Base-by-base conservation (phyloP, 2,888 invertebrate genomes). In the Hydraecia micacea region DNA sequence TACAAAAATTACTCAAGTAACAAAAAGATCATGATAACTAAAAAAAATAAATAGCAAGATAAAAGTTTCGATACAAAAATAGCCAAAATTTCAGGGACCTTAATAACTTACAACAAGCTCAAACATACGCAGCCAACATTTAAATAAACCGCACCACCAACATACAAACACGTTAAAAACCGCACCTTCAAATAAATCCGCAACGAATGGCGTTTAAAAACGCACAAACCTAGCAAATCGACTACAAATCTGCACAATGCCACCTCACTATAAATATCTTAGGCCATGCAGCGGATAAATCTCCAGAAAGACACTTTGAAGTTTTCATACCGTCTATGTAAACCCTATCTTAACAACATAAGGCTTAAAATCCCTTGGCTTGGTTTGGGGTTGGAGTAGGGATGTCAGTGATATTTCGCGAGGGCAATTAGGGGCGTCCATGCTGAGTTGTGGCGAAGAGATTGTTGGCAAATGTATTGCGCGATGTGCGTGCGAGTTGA, bases 201-300 rank as follows among this genome's bases (percentile, higher is more conserved):
- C 55, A 79, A 69, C 67, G 67, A 80, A 80, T 77, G 74, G 77
- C 78, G 73, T 81, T 79, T 73, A 83, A 87, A 87, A 86, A 85
- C 84, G 85, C 86, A 88, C 83, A 84, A 87, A 87, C 84, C 88
- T 89, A 89, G 90, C 91, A 92, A 92, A 93, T 92, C 90, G 92
- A 89, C 90, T 92, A 95, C 94, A 95, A 94, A 95, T 91, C 91
- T 80, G 90, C 89, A 93, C 93, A 93, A 93, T 93, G 91, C 86
- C 90, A 90, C 90, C 88, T 89, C 89, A 89, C 92, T 92, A 91
- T 93, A 94, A 94, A 93, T 91, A 93, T 92, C 93, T 93, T 92
- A 92, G 89, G 83, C 89, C 87, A 88, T 88, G 86, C 87, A 77
- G 82, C 79, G 87, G 92, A 93, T 94, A 94, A 93, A 94, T 93